Conservation (phyloP, 2,113 vertebrate genomes). For the Trachemys scripta region DNA sequence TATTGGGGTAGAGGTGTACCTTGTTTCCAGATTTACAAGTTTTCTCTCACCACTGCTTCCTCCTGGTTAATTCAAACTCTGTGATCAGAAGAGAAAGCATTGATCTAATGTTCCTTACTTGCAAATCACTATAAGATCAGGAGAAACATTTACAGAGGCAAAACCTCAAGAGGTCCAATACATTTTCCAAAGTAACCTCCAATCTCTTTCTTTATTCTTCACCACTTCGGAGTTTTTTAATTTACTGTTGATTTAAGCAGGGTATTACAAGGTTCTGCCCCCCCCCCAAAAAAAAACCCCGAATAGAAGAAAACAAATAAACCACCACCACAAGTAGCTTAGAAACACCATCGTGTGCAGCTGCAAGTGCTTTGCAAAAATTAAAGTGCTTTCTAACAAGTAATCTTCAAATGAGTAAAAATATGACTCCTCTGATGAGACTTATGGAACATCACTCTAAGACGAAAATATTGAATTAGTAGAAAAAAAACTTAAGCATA, state of each 20-base stretch:
- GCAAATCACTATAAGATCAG: not conserved
- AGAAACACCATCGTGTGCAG: not conserved
- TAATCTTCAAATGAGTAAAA: not conserved
- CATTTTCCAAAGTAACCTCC: not conserved
- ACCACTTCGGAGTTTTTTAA: not conserved
- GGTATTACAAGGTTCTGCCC: not conserved
- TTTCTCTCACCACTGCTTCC: not conserved
- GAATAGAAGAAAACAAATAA: not conserved
- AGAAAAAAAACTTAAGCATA: not conserved
- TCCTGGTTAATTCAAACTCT: not conserved
- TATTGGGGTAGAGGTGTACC: not conserved
- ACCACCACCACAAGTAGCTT: not conserved
- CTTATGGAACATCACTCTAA: not conserved
- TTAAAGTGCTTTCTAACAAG: not conserved
- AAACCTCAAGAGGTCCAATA: not conserved
- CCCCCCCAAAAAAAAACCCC: not conserved
- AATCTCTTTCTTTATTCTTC: not conserved
- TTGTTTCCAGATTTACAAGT: not conserved
- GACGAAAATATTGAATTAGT: not conserved
- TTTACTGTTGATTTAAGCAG: not conserved
- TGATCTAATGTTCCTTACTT: not conserved
- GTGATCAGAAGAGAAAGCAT: not conserved
- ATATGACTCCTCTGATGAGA: not conserved
- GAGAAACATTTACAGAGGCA: rapidly evolving
- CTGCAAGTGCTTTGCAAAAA: not conserved